A percentile compares a stretch with the other conserved stretches of the same genome.
phyloP scores from a whole-genome alignment of 2,888 invertebrate species.

The Arrhopalites spinosus region DNA sequence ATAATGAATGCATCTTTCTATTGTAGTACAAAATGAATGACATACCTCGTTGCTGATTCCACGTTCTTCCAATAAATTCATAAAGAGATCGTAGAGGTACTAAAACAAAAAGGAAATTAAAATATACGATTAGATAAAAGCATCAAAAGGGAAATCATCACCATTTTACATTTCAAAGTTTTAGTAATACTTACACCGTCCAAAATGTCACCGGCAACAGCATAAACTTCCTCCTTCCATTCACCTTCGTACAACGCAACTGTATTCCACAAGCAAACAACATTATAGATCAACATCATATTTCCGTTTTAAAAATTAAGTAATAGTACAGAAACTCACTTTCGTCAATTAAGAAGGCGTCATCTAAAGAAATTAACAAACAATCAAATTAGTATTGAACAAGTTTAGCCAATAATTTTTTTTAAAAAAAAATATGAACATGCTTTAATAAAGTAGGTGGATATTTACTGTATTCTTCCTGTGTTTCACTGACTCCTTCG shows the following conservation, averaged over 20 bases:
- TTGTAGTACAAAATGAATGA: conserved; percentile 8
- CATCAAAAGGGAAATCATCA: background rate
- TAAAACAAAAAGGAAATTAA: conserved; percentile 61
- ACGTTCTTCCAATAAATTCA: conserved; percentile 95
- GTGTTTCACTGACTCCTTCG: conserved; percentile 62
- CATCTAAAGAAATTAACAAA: conserved; percentile 65
- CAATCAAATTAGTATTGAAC: background rate
- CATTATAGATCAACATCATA: too few relatives aligned
- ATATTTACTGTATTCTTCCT: conserved; percentile 59
- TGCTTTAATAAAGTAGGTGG: background rate
- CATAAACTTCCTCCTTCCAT: conserved; percentile 83
- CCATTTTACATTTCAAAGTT: background rate
- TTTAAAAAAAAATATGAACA: background rate
- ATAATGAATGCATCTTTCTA: too few relatives aligned
- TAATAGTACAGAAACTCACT: too few relatives aligned
- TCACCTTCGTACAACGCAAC: conserved; percentile 86
- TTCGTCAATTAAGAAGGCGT: conserved; percentile 92
- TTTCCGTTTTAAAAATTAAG: too few relatives aligned
- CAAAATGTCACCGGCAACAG: conserved; percentile 90
- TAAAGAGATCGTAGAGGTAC: conserved; percentile 91
- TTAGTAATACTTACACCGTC: conserved; percentile 75
- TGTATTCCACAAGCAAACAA: too few relatives aligned
- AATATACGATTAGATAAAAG: background rate
- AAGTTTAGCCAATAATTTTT: background rate
- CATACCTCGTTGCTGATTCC: conserved; percentile 80